Conservation (phyloP, 2,888 invertebrate genomes). For the Polymixis flavicincta region DNA sequence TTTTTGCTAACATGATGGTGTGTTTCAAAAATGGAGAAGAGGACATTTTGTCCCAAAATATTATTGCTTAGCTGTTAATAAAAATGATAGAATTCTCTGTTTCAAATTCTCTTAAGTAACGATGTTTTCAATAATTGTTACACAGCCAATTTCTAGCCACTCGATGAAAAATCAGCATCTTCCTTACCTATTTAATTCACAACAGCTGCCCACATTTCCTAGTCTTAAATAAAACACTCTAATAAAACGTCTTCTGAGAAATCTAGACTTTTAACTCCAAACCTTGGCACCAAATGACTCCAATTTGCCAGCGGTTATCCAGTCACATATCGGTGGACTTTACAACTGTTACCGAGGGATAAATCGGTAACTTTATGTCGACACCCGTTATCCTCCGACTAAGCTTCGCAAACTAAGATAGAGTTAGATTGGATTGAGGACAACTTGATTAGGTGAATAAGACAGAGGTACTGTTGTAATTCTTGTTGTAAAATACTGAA, state of each 20-base stretch:
- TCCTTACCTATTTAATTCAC: background rate
- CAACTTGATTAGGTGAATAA: constrained; percentile 66
- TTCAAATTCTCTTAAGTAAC: background rate
- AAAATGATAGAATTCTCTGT: no score
- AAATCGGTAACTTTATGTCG: constrained; percentile 63
- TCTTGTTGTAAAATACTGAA: constrained; percentile 45
- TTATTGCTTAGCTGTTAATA: no score
- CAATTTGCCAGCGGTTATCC: constrained; percentile 61
- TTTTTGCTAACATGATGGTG: background rate
- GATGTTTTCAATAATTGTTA: background rate
- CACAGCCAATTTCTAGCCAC: background rate
- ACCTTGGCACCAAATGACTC: constrained; percentile 51
- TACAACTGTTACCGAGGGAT: constrained; percentile 54
- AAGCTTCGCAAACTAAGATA: constrained; percentile 50
- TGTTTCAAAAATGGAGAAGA: background rate
- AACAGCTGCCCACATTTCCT: constrained; percentile 14
- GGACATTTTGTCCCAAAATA: background rate
- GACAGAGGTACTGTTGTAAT: constrained; percentile 40
- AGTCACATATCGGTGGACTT: constrained; percentile 60
- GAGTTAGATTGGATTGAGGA: constrained; percentile 65
- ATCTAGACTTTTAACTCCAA: constrained; percentile 48
- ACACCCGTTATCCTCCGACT: constrained; percentile 60
- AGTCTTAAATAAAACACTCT: constrained; percentile 28
- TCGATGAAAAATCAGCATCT: background rate
- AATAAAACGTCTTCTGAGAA: constrained; percentile 38